Base-by-base conservation (phyloP, 2,797 vertebrate genomes). In the Fundulus diaphanus region DNA sequence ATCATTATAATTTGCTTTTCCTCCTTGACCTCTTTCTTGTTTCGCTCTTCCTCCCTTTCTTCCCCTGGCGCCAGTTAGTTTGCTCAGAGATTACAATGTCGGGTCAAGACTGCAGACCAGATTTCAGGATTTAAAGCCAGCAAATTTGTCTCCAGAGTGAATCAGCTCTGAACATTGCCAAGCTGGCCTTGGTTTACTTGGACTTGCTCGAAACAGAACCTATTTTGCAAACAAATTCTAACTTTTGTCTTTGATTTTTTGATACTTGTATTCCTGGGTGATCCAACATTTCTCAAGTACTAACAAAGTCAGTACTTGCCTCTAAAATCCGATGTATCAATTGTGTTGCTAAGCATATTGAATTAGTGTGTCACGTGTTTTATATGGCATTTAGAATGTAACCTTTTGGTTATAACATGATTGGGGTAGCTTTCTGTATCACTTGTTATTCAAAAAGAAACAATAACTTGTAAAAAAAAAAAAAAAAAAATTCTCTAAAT, bases 61-160 rank as follows among this genome's bases (percentile, higher is more conserved):
- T 89, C 86, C 81, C 84, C 77, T 89, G 93, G 92, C 90, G 91
- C 91, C 92, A 92, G 84, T 76, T 79, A 90, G 88, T 94, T 92
- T 92, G 85, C 83, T 84, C 81, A 93, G 85, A 92, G 90, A 90
- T 93, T 92, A 91, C 78, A 87, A 87, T 82, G 92, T 85, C 88
- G 90, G 85, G 88, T 90, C 90, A 92, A 87, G 82, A 90, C 89
- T 82, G 79, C 74, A 67, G 76, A 76, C 83, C 80, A 81, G 80
- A 83, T 77, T 75, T 49, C 57, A 86, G 73, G 76, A 46, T 74
- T 82, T 68, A 33, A 68, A 73, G 73, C 70, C 80, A 42, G 54
- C 18, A 40, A 75, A 57, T 51, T 71, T 75, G 79, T 84, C 81
- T 85, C 74, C 71, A 78, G 68, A 79, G 80, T 42, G 37, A 42